Base-by-base conservation (phyloP, 2,113 vertebrate genomes). In the Callithrix jacchus region DNA sequence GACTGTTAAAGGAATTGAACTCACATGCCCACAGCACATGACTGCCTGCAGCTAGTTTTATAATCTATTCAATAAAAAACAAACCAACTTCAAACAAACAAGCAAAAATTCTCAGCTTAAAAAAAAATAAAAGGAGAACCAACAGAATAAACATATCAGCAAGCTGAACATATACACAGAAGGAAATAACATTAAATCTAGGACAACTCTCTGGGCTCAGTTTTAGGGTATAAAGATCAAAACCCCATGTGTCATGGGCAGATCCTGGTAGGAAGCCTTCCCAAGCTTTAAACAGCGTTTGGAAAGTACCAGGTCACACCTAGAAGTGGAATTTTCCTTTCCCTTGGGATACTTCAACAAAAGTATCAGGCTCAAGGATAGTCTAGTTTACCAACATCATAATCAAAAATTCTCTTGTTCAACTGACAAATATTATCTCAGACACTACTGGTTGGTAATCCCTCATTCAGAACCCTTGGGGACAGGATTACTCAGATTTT, bases 11-110 rank as follows among this genome's bases (percentile, higher is more conserved):
- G 68, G 74, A 97, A 80, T 8, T 92, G 47, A 97, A 94, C 74
- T 93, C 96, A 94, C 83, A 89, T 89, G 87, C 42, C 23, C 82
- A 95, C 2, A 83, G 89, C 90, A 47, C 18, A 96, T 93, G 94
- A 95, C 40, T 95, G 52, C 52, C 40, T 96, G 90, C 58, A 73
- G 61, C 45, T 94, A 45, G 35, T 82, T 97, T 96, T 96, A 94
- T 93, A 93, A 95, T 73, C 76, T 80, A 61, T 61, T 96, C 58
- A 82, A 95, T n/a, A 92, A 87, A 71, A 93, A 94, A 81, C 47
- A 74, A 93, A 86, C 17, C 47, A 90, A 90, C 45, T 70, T 81
- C 82, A 95, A 52, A 71, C 25, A 83, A 83, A 52, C 25, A 73
- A 80, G 42, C 17, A 92, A 94, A 96, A 45, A 94, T 42, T 11